These are phyloP conservation scores for Siniperca obscura DNA, from an alignment of 2,797 vertebrate species.

Conservation along the genomic window DNA sequence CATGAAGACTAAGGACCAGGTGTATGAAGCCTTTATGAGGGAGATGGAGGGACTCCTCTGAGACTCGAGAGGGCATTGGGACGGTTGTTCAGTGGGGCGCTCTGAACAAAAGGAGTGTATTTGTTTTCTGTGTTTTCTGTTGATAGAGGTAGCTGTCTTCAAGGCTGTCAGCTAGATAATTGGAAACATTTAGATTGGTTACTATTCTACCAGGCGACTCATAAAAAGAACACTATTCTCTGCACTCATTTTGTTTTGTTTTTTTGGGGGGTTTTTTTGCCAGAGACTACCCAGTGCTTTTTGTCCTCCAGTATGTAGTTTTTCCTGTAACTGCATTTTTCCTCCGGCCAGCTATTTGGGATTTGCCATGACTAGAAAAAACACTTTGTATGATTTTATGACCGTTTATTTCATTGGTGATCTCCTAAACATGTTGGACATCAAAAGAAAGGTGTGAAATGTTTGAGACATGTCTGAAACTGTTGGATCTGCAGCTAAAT, in stretches of 20 bases:
- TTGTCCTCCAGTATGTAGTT: slow-evolving; percentile 23
- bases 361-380: slow-evolving; percentile 41
- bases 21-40: slow-evolving; percentile 99
- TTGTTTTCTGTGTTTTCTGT: slow-evolving; percentile 27
- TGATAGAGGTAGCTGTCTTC: slow-evolving; percentile 35
- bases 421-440: slow-evolving; percentile 30
- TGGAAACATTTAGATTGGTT: slow-evolving; percentile 24
- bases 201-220: not conserved
- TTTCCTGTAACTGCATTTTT: slow-evolving; percentile 29
- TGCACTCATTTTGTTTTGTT: not conserved
- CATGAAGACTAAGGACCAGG: slow-evolving; percentile 98
- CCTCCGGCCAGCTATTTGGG: slow-evolving; percentile 33
- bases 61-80: slow-evolving; percentile 8
- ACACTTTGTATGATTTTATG: slow-evolving; percentile 64
- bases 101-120: slow-evolving; percentile 27
- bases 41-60: slow-evolving; percentile 98
- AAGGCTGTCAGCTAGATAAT: slow-evolving; percentile 25
- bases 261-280: too few relatives aligned
- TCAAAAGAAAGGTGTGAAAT: slow-evolving; percentile 44
- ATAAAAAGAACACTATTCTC: slow-evolving; percentile 41
- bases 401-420: slow-evolving; percentile 56
- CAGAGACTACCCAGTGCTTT: slow-evolving; percentile 4
- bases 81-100: not conserved
- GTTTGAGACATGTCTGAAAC: slow-evolving; percentile 54
- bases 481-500: slow-evolving; percentile 70